Base-by-base conservation (phyloP, 1,140 invertebrate species). In the Halyomorpha halys region DNA sequence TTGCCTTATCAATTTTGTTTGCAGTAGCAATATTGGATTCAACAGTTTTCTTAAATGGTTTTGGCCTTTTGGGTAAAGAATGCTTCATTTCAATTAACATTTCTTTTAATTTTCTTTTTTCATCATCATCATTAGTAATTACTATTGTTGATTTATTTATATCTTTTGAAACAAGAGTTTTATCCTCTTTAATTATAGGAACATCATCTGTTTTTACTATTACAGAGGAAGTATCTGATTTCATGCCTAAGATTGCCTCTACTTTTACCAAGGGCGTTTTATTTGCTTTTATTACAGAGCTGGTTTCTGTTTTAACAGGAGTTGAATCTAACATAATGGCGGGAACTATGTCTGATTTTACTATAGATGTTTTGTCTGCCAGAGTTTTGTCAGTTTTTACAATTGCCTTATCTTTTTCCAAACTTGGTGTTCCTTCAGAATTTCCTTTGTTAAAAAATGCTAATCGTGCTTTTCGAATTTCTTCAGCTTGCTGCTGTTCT, bases 71-170 rank as follows among this genome's bases (percentile, higher is more conserved):
- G 3, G 82, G 79, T 66, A 84, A 69, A n/a, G 81, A 82, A 70
- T 83, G 79, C 69, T 84, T 83, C 81, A 84, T 83, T 70, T 83
- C 81, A 68, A 82, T 83, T 64, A 84, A 67, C 77, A 83, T 81
- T 69, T 83, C 81, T 66, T 79, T 82, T 23, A 84, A 70, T 71
- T 78, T 79, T 44, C 73, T 71, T 65, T 74, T 73, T 70, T 80
- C 80, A 70, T 82, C 78, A 45, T 76, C 75, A 16, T 73, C 49
- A 61, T 51, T 45, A 23, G 39, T 44, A 27, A 59, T 59, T 59
- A 23, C 15, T 39, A 39, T 9, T 2, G 34, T 39, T 39, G 34
- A 39, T 39, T 39, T 39, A 39, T 39, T 39, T 13, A 39, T 39
- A 39, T 39, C 34, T 39, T 39, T 39, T 39, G 13, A 39, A 39